Percentiles rank a stretch among this genome's conserved stretches.
Evolutionary conservation across 2,888 invertebrate species (phyloP).

Genomic region (Silvanus unidentatus): DNA sequence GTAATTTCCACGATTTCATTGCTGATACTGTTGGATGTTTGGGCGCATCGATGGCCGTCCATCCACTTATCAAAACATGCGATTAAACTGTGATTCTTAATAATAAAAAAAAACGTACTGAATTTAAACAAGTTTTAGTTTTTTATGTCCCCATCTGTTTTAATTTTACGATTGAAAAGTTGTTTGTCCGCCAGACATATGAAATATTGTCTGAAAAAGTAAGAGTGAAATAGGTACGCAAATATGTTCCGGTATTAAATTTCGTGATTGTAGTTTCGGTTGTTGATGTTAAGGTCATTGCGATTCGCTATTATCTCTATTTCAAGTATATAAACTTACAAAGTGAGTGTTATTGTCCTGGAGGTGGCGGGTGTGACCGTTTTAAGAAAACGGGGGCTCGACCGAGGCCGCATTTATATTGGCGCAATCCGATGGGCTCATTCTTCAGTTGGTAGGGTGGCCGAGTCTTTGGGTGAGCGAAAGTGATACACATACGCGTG

Average conservation of each 20-base stretch:
- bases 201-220: no score
- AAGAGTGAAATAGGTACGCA: no score
- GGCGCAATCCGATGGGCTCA: no score
- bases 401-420: constrained; percentile 2
- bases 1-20: constrained; percentile 62
- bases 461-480: no score
- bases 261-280: neutral
- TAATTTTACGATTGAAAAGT: no score
- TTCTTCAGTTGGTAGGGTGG: no score
- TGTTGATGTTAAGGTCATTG: constrained; percentile 1
- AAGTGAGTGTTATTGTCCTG: constrained; percentile 10
- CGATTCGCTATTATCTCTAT: no score
- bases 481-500: no score
- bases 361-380: constrained; percentile 15
- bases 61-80: constrained; percentile 53
- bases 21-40: constrained; percentile 55
- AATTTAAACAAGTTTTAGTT: no score
- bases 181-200: no score
- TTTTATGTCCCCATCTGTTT: no score
- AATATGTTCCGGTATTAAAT: neutral
- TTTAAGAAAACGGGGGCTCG: constrained; percentile 4
- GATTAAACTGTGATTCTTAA: constrained; percentile 31
- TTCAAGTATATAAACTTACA: neutral
- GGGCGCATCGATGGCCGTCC: constrained; percentile 56
- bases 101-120: no score